Percentiles rank a stretch among this genome's conserved stretches.
Evolutionary conservation across 2,888 invertebrate species (phyloP).

Genomic region (Ryuthela nishihirai): DNA sequence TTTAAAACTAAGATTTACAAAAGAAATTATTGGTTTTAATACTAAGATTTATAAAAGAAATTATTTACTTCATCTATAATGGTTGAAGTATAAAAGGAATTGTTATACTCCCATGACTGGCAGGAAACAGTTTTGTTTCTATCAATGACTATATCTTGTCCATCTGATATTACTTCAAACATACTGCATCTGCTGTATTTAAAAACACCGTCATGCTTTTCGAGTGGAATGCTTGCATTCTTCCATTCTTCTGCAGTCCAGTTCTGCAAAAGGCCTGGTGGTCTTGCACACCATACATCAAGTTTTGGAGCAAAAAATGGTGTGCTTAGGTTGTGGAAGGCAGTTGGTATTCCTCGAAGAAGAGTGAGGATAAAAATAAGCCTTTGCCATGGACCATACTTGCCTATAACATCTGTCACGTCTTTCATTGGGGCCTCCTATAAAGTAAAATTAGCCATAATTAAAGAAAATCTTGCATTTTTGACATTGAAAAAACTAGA

Average conservation of each 20-base stretch:
- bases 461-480: too few species aligned
- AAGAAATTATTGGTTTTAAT: too few species aligned
- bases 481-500: too few species aligned
- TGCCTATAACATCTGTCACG: conserved; percentile 28
- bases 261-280: conserved; percentile 8
- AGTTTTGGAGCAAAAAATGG: conserved; percentile 33
- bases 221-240: conserved; percentile 19
- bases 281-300: conserved; percentile 28
- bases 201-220: conserved; percentile 3
- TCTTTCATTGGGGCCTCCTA: conserved; percentile 8
- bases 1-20: too few species aligned
- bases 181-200: conserved; percentile 18
- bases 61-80: conserved; percentile 29
- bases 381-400: conserved; percentile 33
- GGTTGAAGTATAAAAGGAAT: conserved; percentile 25
- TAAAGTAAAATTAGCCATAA: neutral
- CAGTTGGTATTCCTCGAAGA: conserved; percentile 29
- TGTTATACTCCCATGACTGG: conserved; percentile 28
- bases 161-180: conserved; percentile 8
- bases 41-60: too few species aligned
- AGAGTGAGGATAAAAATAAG: conserved; percentile 29
- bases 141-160: conserved; percentile 19
- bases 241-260: conserved; percentile 19
- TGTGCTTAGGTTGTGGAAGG: conserved; percentile 30
- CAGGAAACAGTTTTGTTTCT: conserved; percentile 22